These are phyloP conservation scores for Pangasianodon hypophthalmus DNA, from an alignment of 2,113 vertebrate species.

Conservation along the genomic window DNA sequence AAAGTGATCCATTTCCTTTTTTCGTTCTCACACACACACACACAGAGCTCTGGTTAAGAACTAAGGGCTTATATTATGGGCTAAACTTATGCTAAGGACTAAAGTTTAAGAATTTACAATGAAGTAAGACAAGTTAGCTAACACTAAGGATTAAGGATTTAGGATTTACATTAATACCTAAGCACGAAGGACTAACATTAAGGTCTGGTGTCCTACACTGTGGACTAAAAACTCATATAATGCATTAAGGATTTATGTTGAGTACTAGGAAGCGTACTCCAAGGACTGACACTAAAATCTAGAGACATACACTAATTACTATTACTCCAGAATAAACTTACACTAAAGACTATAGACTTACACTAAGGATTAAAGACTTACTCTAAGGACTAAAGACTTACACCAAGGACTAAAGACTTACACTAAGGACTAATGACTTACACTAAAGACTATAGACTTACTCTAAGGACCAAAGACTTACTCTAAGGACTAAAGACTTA, in stretches of 20 bases:
- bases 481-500: background rate
- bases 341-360: background rate
- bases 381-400: background rate
- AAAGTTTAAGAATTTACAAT: background rate
- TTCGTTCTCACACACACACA: background rate
- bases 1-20: slow-evolving; percentile 31
- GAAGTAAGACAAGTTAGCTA: background rate
- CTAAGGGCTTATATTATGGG: background rate
- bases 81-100: background rate
- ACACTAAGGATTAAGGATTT: background rate
- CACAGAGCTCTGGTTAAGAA: background rate
- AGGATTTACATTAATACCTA: background rate
- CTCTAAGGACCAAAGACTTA: background rate
- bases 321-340: background rate
- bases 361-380: background rate
- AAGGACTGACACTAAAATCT: background rate
- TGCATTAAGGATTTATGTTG: background rate
- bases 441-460: background rate
- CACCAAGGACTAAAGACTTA: background rate
- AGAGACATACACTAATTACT: background rate
- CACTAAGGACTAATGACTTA: background rate
- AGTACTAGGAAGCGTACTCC: background rate
- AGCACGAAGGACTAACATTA: background rate
- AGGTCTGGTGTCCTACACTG: background rate
- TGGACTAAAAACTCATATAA: background rate